phyloP scores from a whole-genome alignment of 2,797 vertebrate genomes.

The Enteromius trimaculatus region DNA sequence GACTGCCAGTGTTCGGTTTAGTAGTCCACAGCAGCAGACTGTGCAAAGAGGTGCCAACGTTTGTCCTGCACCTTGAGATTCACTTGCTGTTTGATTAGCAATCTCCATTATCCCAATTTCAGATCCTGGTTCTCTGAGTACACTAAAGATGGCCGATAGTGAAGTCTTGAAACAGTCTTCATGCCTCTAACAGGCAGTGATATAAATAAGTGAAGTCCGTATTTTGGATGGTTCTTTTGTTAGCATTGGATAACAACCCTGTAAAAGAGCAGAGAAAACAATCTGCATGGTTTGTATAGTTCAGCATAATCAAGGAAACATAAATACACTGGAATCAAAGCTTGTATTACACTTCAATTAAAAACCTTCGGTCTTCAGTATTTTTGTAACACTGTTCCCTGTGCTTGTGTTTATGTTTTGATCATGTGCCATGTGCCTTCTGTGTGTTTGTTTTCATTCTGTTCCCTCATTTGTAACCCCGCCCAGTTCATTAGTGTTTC shows the following conservation, averaged over 20 bases:
- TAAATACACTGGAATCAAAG: not conserved
- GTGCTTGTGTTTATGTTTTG: no score
- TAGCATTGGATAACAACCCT: slow-evolving; percentile 57
- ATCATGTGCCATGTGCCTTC: no score
- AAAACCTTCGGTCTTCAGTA: not conserved
- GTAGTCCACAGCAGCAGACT: slow-evolving; percentile 73
- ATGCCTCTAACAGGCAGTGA: slow-evolving; percentile 43
- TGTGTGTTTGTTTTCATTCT: no score
- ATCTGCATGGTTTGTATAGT: not conserved
- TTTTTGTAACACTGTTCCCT: no score
- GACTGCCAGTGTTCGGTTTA: slow-evolving; percentile 74
- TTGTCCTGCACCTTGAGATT: slow-evolving; percentile 45
- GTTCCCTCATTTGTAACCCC: no score
- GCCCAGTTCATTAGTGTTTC: no score
- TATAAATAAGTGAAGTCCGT: slow-evolving; percentile 51
- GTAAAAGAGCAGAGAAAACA: slow-evolving; percentile 47
- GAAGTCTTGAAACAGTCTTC: slow-evolving; percentile 67
- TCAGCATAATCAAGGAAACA: slow-evolving; percentile 3
- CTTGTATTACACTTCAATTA: not conserved
- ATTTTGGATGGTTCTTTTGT: slow-evolving; percentile 57
- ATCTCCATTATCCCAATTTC: slow-evolving; percentile 61
- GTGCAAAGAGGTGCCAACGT: slow-evolving; percentile 75
- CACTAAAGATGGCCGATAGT: slow-evolving; percentile 64
- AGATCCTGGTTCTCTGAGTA: slow-evolving; percentile 56
- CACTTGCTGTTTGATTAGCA: slow-evolving; percentile 67